phyloP scores from a whole-genome alignment of 1,140 invertebrate genomes.

The Lasioglossum albipes region DNA sequence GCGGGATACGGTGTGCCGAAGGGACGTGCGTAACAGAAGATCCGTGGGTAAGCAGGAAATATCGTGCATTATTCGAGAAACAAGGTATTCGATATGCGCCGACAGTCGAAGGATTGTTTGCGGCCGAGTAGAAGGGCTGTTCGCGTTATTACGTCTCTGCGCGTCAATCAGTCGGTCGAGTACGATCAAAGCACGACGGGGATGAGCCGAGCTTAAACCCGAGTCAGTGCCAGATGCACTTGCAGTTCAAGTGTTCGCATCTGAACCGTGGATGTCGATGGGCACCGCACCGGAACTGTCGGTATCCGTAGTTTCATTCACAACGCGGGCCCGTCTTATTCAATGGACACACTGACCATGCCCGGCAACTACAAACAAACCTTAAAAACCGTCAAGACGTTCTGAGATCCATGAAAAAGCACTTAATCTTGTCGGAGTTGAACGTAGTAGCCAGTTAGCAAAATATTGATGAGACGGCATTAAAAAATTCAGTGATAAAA shows the following conservation, averaged over 20 bases:
- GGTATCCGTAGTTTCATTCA: background rate
- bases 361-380: too few relatives aligned
- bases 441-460: too few relatives aligned
- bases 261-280: conserved; percentile 7
- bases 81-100: conserved; percentile 13
- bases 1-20: background rate
- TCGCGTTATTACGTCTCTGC: conserved; percentile 44
- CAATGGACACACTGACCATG: too few relatives aligned
- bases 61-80: background rate
- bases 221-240: conserved; percentile 49
- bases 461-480: too few relatives aligned
- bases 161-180: conserved; percentile 54
- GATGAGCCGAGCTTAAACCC: conserved; percentile 39
- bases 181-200: conserved; percentile 35
- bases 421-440: too few relatives aligned
- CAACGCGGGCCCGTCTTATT: too few relatives aligned
- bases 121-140: conserved; percentile 6
- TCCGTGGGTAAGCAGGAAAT: background rate
- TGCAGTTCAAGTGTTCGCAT: conserved; percentile 31
- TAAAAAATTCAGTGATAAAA: too few relatives aligned
- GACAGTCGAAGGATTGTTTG: conserved; percentile 26
- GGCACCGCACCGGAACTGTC: background rate
- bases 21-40: background rate
- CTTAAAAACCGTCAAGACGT: too few relatives aligned
- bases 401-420: too few relatives aligned